A percentile compares a stretch with the other conserved stretches of the same genome.
Evolutionary conservation across 2,888 invertebrate species (phyloP).

Genomic region (Hirtodrosophila confusa): DNA sequence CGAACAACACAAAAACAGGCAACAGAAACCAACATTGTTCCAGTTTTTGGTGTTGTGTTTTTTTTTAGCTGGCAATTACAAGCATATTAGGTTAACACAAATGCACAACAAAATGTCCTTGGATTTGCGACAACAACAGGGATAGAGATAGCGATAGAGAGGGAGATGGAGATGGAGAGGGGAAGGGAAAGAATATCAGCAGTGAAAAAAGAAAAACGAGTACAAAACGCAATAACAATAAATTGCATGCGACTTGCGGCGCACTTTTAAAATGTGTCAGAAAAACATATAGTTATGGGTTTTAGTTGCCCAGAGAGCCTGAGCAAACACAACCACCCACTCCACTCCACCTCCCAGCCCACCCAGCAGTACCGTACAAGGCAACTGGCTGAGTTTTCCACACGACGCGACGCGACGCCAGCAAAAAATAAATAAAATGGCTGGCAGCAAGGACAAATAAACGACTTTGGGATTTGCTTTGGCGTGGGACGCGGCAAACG

Average conservation of each 20-base stretch:
- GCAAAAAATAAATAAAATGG: conserved; percentile 59
- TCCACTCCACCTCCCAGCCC: neutral
- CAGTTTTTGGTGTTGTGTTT: conserved; percentile 26
- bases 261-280: conserved; percentile 74
- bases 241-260: conserved; percentile 70
- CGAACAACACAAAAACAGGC: conserved; percentile 5
- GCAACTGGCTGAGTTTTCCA: conserved; percentile 16
- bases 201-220: conserved; percentile 38
- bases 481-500: conserved; percentile 21
- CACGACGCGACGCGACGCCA: conserved; percentile 48
- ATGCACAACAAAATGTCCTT: conserved; percentile 69
- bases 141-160: conserved; percentile 1
- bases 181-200: conserved; percentile 1
- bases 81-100: conserved; percentile 74
- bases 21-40: conserved; percentile 39
- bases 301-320: conserved; percentile 55
- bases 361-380: neutral
- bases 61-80: conserved; percentile 64
- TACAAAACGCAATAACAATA: conserved; percentile 67
- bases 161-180: neutral
- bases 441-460: conserved; percentile 56
- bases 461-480: conserved; percentile 65
- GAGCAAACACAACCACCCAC: too few species aligned
- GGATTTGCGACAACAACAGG: conserved; percentile 45
- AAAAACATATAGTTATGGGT: conserved; percentile 75